Evolutionary conservation across 2,888 invertebrate species (phyloP).

Genomic region (Pristionchus mayeri): DNA sequence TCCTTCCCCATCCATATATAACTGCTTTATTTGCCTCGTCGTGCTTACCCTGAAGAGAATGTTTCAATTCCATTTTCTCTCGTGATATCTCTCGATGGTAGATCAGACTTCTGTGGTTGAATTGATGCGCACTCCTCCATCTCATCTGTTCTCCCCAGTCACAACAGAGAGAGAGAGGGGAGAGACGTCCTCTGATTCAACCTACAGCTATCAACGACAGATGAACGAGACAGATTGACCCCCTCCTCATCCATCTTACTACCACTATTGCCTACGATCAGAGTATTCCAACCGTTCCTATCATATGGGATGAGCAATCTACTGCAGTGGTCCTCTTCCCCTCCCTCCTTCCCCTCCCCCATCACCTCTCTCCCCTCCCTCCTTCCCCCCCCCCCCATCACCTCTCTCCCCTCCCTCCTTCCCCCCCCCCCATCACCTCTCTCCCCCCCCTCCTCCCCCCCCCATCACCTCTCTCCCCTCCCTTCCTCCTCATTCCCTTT

Average conservation of each 20-base stretch:
- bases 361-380: not conserved
- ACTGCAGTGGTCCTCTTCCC: not conserved
- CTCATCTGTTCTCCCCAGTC: constrained; percentile 44
- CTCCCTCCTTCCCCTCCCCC: not conserved
- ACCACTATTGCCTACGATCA: too few relatives aligned
- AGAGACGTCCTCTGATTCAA: constrained; percentile 13
- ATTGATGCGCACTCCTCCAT: not conserved
- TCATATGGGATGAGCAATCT: too few relatives aligned
- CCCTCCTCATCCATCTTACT: too few relatives aligned
- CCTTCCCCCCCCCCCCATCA: too few relatives aligned
- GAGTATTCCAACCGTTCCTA: too few relatives aligned
- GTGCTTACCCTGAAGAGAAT: not conserved
- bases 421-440: not conserved
- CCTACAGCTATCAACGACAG: not conserved
- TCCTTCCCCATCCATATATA: not conserved
- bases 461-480: too few relatives aligned
- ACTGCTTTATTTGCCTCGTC: not conserved
- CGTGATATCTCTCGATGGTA: not conserved
- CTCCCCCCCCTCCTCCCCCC: not conserved
- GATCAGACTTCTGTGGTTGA: not conserved
- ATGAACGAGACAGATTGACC: too few relatives aligned
- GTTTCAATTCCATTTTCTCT: not conserved
- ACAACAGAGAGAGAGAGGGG: not conserved
- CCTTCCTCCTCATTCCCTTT: not conserved
- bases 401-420: not conserved